phyloP scores from a whole-genome alignment of 2,888 invertebrate species.

The Leucoptera coffeella region DNA sequence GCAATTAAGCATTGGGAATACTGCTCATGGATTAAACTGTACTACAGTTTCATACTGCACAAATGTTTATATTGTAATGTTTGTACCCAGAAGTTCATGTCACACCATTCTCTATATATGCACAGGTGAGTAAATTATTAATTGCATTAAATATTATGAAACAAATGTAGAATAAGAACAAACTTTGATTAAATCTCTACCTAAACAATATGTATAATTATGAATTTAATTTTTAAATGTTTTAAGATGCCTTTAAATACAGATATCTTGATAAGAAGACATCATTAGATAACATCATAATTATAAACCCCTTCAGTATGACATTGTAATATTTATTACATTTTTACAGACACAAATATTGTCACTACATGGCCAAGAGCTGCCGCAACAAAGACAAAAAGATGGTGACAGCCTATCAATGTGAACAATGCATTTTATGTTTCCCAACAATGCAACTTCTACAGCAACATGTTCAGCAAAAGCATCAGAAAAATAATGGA shows the following conservation, averaged over 20 bases:
- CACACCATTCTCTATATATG: slow-evolving; percentile 39
- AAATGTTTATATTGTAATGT: slow-evolving; percentile 38
- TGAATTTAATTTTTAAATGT: too few species aligned
- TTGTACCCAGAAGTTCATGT: slow-evolving; percentile 41
- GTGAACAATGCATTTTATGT: slow-evolving; percentile 33
- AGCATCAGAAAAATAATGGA: too few species aligned
- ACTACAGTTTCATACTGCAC: slow-evolving; percentile 30
- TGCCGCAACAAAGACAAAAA: slow-evolving; percentile 13
- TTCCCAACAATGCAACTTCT: slow-evolving; percentile 18
- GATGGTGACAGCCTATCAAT: slow-evolving; percentile 26
- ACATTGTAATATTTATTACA: slow-evolving; percentile 1
- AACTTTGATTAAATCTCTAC: too few species aligned
- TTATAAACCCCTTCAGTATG: not conserved
- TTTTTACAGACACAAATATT: slow-evolving; percentile 29
- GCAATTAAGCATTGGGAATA: slow-evolving; percentile 35
- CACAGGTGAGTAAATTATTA: slow-evolving; percentile 23
- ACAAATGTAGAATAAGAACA: too few species aligned
- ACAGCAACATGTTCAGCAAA: too few species aligned
- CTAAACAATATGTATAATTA: too few species aligned
- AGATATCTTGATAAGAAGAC: too few species aligned
- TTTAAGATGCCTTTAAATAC: too few species aligned
- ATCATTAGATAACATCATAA: not conserved
- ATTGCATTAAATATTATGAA: too few species aligned
- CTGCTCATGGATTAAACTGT: slow-evolving; percentile 30
- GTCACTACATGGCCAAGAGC: slow-evolving; percentile 30